phyloP scores from a whole-genome alignment of 2,797 vertebrate species.

The Silurus aristotelis region DNA sequence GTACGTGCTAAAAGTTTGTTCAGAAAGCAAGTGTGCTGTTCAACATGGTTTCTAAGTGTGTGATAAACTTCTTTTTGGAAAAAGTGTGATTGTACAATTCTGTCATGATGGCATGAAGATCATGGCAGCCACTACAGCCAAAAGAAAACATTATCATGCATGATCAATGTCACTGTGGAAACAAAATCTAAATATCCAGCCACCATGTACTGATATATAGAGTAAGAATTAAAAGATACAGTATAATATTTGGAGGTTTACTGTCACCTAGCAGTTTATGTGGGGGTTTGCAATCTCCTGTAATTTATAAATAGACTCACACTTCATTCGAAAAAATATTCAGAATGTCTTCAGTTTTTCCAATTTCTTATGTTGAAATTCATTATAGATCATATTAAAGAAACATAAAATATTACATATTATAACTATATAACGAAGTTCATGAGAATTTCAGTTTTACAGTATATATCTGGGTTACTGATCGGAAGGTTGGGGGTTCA shows the following conservation, averaged over 20 bases:
- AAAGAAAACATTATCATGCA: not conserved
- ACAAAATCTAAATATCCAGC: not conserved
- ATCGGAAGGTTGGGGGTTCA: too few species aligned
- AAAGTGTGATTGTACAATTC: not conserved
- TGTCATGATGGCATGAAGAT: not conserved
- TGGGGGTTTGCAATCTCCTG: not conserved
- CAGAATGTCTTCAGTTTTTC: too few species aligned
- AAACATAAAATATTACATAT: not conserved
- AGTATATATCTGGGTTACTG: too few species aligned
- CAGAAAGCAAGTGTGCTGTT: not conserved
- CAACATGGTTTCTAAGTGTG: too few species aligned
- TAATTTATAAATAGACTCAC: not conserved
- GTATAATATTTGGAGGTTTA: not conserved
- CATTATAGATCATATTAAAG: too few species aligned
- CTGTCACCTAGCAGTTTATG: not conserved
- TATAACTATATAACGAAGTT: not conserved
- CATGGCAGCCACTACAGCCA: not conserved
- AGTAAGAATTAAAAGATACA: not conserved
- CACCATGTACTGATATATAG: not conserved
- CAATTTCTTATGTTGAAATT: too few species aligned
- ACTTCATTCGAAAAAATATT: too few species aligned
- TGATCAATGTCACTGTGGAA: not conserved
- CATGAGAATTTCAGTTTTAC: not conserved
- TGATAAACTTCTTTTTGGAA: not conserved
- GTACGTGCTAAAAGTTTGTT: not conserved